phyloP scores from a whole-genome alignment of 2,888 invertebrate genomes.

The Harmothoe impar region DNA sequence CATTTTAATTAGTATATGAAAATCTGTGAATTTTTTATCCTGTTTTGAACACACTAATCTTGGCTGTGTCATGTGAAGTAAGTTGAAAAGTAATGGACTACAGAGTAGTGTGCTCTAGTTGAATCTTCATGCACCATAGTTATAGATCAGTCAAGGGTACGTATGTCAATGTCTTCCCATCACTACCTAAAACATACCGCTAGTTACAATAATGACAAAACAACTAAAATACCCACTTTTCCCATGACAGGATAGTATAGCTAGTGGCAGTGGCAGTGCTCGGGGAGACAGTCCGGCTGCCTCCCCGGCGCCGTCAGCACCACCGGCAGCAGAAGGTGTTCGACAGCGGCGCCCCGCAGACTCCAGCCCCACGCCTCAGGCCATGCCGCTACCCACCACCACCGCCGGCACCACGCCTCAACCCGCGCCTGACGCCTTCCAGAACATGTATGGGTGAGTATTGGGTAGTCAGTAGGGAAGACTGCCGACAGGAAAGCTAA shows the following conservation, averaged over 20 bases:
- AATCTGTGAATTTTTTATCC: no score
- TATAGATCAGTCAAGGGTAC: no score
- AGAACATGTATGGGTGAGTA: constrained; percentile 55
- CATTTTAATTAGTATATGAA: no score
- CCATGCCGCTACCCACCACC: constrained; percentile 24
- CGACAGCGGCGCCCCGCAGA: neutral
- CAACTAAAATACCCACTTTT: no score
- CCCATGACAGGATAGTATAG: neutral
- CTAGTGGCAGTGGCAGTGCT: constrained; percentile 22
- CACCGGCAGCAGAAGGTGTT: neutral
- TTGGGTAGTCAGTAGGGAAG: neutral
- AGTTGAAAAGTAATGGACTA: no score
- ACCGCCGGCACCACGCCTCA: constrained; percentile 33
- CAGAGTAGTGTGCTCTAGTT: no score
- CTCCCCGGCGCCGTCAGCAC: neutral
- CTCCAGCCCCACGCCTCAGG: neutral
- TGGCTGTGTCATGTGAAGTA: no score
- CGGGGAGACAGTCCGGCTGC: neutral
- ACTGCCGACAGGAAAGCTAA: neutral
- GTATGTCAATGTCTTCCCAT: no score
- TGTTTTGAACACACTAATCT: no score
- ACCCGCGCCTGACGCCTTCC: constrained; percentile 54
- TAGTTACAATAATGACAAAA: no score
- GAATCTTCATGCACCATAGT: no score
- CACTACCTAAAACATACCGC: no score